phyloP scores from a whole-genome alignment of 1,140 invertebrate species.

The Monomorium pharaonis region DNA sequence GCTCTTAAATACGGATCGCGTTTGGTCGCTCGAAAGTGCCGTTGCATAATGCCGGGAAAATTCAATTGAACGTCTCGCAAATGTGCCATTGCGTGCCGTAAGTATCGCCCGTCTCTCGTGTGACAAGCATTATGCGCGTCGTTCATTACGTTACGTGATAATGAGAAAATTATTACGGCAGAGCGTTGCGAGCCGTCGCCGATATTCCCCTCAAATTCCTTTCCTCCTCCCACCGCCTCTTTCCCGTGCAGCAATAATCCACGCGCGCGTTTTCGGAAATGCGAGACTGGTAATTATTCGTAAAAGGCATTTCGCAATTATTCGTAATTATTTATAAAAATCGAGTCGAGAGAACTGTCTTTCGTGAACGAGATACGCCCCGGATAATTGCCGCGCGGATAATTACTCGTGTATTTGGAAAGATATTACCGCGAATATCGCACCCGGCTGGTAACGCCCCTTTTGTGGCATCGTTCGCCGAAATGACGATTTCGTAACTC shows the following conservation, averaged over 20 bases:
- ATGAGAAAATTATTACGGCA: slow-evolving; percentile 1
- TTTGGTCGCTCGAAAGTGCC: not conserved
- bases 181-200: not conserved
- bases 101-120: slow-evolving; percentile 1
- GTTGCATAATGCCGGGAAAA: slow-evolving; percentile 11
- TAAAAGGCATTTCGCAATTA: not conserved
- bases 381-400: not conserved
- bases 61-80: slow-evolving; percentile 17
- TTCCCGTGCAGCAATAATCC: not conserved
- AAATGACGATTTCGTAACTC: no score
- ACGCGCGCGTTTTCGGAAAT: not conserved
- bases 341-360: not conserved
- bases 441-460: not conserved
- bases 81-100: slow-evolving; percentile 4
- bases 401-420: not conserved
- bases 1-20: not conserved
- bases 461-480: not conserved
- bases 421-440: not conserved
- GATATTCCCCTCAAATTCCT: slow-evolving; percentile 10
- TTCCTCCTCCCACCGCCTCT: no score
- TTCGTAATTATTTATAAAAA: slow-evolving; percentile 21
- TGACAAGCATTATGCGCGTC: slow-evolving; percentile 16
- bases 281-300: not conserved
- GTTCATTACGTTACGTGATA: slow-evolving; percentile 7
- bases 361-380: not conserved